Percentiles rank a stretch among this genome's conserved stretches.
phyloP scores from a whole-genome alignment of 1,140 invertebrate species.

The Ctenoplectra terminalis region DNA sequence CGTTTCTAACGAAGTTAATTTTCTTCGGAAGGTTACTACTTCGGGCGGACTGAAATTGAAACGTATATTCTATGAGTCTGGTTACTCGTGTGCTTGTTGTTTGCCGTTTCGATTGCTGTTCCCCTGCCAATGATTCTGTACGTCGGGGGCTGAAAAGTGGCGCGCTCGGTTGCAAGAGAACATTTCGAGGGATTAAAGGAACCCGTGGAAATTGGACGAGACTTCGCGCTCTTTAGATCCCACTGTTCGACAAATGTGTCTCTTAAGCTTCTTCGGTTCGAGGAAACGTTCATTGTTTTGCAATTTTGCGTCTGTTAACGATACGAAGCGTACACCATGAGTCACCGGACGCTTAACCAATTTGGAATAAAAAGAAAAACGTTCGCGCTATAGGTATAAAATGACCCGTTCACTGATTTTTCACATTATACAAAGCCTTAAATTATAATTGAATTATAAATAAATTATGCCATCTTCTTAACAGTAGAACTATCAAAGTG shows the following conservation, averaged over 20 bases:
- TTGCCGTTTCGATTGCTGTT: neutral
- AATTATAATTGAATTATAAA: no score
- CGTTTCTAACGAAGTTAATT: slow-evolving; percentile 43
- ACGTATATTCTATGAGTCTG: neutral
- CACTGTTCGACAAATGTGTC: neutral
- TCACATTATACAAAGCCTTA: no score
- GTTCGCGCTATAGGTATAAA: no score
- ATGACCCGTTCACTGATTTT: no score
- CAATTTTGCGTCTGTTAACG: slow-evolving; percentile 1
- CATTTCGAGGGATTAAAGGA: slow-evolving; percentile 12
- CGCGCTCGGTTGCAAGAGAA: neutral
- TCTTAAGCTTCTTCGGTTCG: neutral
- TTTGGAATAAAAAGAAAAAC: no score
- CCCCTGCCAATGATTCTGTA: neutral
- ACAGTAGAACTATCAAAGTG: no score
- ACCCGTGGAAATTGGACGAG: neutral
- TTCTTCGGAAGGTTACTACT: slow-evolving; percentile 1
- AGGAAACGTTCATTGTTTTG: neutral
- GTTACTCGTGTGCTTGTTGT: neutral
- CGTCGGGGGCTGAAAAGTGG: neutral
- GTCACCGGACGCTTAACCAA: no score
- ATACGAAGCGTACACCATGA: no score
- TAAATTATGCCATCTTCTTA: no score
- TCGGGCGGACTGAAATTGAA: neutral
- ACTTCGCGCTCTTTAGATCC: neutral